These are phyloP conservation scores for Cichlasoma orientale DNA, from an alignment of 2,797 vertebrate genomes.

Conservation along the genomic window DNA sequence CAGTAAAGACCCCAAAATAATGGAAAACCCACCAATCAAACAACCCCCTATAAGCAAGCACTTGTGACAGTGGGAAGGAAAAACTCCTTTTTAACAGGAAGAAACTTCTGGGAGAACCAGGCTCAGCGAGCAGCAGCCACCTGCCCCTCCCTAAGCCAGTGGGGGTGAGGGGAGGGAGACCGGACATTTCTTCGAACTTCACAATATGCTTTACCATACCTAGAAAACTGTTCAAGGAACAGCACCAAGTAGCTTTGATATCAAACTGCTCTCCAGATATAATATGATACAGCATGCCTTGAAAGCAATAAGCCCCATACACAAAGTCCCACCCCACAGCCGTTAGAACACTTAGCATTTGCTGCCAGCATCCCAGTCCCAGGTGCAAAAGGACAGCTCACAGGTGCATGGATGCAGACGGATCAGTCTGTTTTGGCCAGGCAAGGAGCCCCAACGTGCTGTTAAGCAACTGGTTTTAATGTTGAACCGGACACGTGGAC, in stretches of 20 bases:
- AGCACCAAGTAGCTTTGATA: neutral
- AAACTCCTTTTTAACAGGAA: neutral
- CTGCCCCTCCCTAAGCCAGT: no score
- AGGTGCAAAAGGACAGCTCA: neutral
- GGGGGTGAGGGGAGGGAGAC: neutral
- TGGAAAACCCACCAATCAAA: no score
- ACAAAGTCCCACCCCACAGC: neutral
- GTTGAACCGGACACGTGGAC: neutral
- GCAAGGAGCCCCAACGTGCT: rapidly evolving
- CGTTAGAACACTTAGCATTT: neutral
- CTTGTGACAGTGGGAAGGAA: no score
- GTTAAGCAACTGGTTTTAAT: neutral
- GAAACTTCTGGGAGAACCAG: neutral
- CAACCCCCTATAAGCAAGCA: no score
- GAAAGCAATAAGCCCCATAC: neutral
- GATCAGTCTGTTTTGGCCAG: neutral
- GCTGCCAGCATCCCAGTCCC: neutral
- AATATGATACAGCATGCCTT: no score
- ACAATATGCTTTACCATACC: neutral
- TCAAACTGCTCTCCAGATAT: neutral
- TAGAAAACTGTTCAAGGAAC: neutral
- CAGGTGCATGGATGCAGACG: neutral
- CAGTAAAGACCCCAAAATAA: neutral
- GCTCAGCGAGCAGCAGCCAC: no score
- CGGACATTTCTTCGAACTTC: neutral